These are phyloP conservation scores for Raphicerus campestris DNA, from an alignment of 2,113 vertebrate genomes.

Conservation along the genomic window DNA sequence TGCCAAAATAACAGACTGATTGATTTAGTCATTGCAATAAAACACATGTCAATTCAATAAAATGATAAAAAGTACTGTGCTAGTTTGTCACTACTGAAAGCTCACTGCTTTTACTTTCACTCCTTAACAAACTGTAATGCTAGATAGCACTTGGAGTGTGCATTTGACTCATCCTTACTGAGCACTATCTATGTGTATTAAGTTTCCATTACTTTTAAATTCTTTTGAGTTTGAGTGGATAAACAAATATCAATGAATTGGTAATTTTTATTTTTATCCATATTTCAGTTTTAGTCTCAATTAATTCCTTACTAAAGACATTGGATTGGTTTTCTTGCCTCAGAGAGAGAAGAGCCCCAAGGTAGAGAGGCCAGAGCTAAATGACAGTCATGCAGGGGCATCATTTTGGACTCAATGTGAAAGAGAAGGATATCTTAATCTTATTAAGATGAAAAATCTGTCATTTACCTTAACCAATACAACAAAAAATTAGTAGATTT, in stretches of 20 bases:
- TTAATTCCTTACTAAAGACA: background rate
- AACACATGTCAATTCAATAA: constrained; percentile 12
- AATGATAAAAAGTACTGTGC: background rate
- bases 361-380: background rate
- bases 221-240: background rate
- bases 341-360: background rate
- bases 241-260: background rate
- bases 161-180: background rate
- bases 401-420: background rate
- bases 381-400: background rate
- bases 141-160: background rate
- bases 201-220: background rate
- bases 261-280: background rate
- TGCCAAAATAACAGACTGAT: background rate
- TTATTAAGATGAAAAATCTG: background rate
- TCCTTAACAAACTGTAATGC: background rate
- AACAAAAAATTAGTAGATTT: background rate
- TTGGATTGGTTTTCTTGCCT: background rate
- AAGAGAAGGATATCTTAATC: background rate
- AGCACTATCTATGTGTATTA: accelerated
- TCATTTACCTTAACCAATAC: background rate
- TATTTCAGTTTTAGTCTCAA: background rate
- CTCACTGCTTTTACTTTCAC: background rate
- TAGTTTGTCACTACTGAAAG: background rate
- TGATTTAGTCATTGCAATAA: constrained; percentile 28